These are phyloP conservation scores for Porites australiensis DNA, from an alignment of 64 coral and sea anemone genomes.

Conservation along the genomic window DNA sequence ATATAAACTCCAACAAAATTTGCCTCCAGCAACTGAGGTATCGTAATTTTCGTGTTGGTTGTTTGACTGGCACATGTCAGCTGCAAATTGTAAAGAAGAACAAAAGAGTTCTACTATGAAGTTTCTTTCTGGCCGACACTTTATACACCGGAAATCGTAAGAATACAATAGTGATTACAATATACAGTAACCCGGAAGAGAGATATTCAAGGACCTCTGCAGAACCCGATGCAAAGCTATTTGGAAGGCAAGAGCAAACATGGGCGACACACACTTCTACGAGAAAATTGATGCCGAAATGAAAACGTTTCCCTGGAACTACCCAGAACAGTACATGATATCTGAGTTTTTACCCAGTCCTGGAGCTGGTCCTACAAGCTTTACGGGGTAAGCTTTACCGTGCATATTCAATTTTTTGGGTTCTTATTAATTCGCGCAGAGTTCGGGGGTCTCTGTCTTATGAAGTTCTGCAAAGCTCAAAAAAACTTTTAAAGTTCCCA, in stretches of 20 bases:
- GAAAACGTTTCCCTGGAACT: slow-evolving; percentile 42
- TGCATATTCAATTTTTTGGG: not conserved
- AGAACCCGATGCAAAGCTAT: slow-evolving; percentile 10
- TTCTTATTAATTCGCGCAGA: too few species aligned
- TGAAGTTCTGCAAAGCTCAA: too few species aligned
- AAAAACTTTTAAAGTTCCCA: too few species aligned
- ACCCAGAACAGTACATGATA: slow-evolving; percentile 24
- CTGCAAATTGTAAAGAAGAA: not conserved
- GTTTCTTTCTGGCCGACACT: not conserved
- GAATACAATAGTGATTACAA: not conserved
- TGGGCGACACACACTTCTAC: slow-evolving; percentile 15
- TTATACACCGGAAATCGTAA: not conserved
- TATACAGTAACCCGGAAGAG: not conserved
- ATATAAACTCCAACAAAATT: not conserved
- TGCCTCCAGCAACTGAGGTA: not conserved
- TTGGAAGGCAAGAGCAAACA: not conserved
- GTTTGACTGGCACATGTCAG: slow-evolving; percentile 52
- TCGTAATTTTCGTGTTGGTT: slow-evolving; percentile 21
- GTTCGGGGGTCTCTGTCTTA: too few species aligned
- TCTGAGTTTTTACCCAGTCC: slow-evolving; percentile 27
- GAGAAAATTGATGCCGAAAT: slow-evolving; percentile 46
- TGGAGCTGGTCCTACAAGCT: slow-evolving; percentile 6
- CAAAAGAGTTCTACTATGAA: not conserved
- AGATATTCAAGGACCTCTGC: not conserved
- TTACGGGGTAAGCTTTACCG: not conserved